These are phyloP conservation scores for Salminus brasiliensis DNA, from an alignment of 2,113 vertebrate species.

Conservation along the genomic window DNA sequence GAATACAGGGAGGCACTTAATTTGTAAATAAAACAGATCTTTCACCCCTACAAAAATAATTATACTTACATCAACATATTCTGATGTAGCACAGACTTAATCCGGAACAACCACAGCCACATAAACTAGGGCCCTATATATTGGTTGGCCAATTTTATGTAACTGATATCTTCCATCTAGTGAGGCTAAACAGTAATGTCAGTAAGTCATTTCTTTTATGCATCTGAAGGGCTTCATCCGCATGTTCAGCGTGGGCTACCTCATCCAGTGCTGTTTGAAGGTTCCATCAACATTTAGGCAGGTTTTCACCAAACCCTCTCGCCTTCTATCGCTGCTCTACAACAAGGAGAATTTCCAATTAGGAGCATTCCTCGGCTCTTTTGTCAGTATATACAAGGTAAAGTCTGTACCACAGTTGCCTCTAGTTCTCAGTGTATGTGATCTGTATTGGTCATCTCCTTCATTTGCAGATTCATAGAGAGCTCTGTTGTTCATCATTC, in stretches of 20 bases:
- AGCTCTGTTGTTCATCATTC: not conserved
- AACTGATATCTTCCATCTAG: not conserved
- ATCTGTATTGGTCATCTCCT: not conserved
- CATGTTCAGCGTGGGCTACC: constrained; percentile 97
- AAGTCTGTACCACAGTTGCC: not conserved
- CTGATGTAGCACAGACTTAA: too few species aligned
- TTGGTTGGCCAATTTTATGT: too few species aligned
- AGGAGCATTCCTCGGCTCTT: constrained; percentile 94
- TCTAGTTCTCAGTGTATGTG: not conserved
- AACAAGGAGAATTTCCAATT: constrained; percentile 98
- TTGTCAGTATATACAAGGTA: constrained; percentile 99
- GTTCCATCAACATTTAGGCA: constrained; percentile 92
- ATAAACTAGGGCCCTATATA: too few species aligned
- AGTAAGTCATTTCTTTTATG: not conserved
- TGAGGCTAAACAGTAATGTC: not conserved
- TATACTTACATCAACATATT: not conserved
- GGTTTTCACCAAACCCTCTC: constrained; percentile 91
- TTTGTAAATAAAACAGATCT: not conserved
- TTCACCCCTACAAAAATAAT: not conserved
- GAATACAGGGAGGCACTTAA: not conserved
- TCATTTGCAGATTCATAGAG: not conserved
- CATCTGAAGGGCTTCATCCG: constrained; percentile 88
- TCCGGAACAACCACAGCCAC: too few species aligned
- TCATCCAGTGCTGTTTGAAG: constrained; percentile 98
- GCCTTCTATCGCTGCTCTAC: constrained; percentile 92